Base-by-base conservation (phyloP, 2,113 vertebrate genomes). In the Sapayoa aenigma region DNA sequence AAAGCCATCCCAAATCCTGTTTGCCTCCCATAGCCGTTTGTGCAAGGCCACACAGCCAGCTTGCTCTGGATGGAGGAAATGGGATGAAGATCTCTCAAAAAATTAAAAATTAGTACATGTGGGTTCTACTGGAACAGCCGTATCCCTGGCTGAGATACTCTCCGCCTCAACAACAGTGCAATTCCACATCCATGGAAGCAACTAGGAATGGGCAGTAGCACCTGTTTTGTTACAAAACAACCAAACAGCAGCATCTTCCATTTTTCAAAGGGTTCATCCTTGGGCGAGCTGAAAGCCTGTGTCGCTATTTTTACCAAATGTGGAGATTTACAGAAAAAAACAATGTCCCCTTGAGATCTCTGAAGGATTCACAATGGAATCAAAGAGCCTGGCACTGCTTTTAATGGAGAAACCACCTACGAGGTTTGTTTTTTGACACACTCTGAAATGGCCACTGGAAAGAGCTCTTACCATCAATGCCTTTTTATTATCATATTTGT, bases 121-220 rank as follows among this genome's bases (percentile, higher is more conserved):
- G 5, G 56, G 52, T 12, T 37, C 74, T 53, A 50, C 56, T 37
- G 59, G 37, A 73, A 69, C 37, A 59, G 23, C 53, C 27, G 39
- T 4, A 5, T 19, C 39, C 67, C 44, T 5, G 31, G 23, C 14
- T 27, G 55, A 59, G 30, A 12, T 3, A 5, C 53, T 69, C 76
- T 39, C 42, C 3, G 14, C 27, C 53, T 47, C 1, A 2, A 33
- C 2, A 18, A 60, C 73, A 33, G 44, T 3, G 0, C 1, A 2
- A 80, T 33, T 58, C 55, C 73, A 56, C 16, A 6, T 15, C 49
- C 35, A 4, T 2, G 9, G 68, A 66, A 77, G 55, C 68, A n/a
- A 33, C 14, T 0, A 35, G 67, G 33, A 69, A 55, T 0, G 12
- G 71, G 67, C 52, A 83, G 79, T 39, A 67, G n/a, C 65, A 60